Evolutionary conservation across 2,888 invertebrate species (phyloP).

Genomic region (Sipunculus nudus): DNA sequence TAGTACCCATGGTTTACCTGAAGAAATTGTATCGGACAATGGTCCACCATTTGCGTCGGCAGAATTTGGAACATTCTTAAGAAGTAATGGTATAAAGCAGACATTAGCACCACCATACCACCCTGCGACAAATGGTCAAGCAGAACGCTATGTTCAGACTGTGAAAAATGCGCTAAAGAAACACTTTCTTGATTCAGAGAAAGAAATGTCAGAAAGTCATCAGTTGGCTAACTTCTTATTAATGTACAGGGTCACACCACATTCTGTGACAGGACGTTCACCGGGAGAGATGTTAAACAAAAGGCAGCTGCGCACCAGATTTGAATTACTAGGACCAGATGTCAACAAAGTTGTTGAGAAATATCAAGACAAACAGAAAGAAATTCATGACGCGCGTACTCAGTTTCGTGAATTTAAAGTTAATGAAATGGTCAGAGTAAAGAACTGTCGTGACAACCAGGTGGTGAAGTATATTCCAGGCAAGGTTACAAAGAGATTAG

Average conservation of each 20-base stretch:
- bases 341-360: not conserved
- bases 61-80: constrained; percentile 1
- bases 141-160: not conserved
- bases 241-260: constrained; percentile 5
- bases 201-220: not conserved
- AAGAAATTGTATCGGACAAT: constrained; percentile 13
- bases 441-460: not conserved
- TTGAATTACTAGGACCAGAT: not conserved
- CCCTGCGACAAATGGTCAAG: constrained; percentile 3
- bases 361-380: not conserved
- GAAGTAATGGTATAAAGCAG: constrained; percentile 10
- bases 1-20: constrained; percentile 5
- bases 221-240: not conserved
- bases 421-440: not conserved
- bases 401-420: not conserved
- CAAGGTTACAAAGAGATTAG: not conserved
- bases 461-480: not conserved
- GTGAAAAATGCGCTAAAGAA: constrained; percentile 1
- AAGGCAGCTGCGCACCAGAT: not conserved
- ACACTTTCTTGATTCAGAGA: not conserved
- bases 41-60: constrained; percentile 10
- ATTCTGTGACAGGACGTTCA: not conserved
- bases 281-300: constrained; percentile 10
- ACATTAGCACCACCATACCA: constrained; percentile 10
- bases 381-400: not conserved